phyloP scores from a whole-genome alignment of 2,888 invertebrate genomes.

The Globia sparganii region DNA sequence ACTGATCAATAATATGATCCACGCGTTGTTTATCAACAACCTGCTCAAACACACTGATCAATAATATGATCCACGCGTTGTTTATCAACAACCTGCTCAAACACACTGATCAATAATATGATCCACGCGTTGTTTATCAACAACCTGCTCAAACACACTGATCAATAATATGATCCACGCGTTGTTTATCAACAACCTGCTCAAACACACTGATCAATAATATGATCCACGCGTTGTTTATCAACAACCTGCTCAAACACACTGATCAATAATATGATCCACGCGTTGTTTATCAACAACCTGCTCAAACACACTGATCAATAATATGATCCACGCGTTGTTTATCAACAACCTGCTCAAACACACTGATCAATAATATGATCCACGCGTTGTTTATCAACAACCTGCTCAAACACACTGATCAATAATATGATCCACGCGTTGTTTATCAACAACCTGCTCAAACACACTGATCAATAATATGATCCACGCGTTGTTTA shows the following conservation, averaged over 20 bases:
- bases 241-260: constrained; percentile 42
- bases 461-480: constrained; percentile 8
- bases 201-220: constrained; percentile 8
- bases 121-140: constrained; percentile 51
- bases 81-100: constrained; percentile 54
- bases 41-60: constrained; percentile 10
- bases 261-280: not conserved
- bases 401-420: constrained; percentile 22
- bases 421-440: not conserved
- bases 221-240: constrained; percentile 41
- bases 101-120: constrained; percentile 2
- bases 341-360: constrained; percentile 54
- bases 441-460: constrained; percentile 56
- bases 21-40: constrained; percentile 55
- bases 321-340: constrained; percentile 15
- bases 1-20: not conserved
- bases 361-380: constrained; percentile 2
- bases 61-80: constrained; percentile 15
- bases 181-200: constrained; percentile 56
- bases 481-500: constrained; percentile 41
- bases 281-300: constrained; percentile 55
- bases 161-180: not conserved
- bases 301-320: constrained; percentile 10
- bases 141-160: constrained; percentile 22
- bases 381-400: constrained; percentile 51